Conservation (phyloP, 2,113 vertebrate species). For the Macaca fascicularis region T2T-MFA8v1.1 NC_088394.1:5685501-5686000, state of each 20-base stretch:
- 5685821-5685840: conserved; percentile 92
- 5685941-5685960: conserved; percentile 34
- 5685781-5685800: conserved; percentile 87
- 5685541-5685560: not conserved
- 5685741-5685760: conserved; percentile 88
- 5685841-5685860: conserved; percentile 41
- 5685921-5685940: conserved; percentile 59
- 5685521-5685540: not conserved
- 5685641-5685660: too few species aligned
- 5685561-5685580: not conserved
- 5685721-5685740: conserved; percentile 87
- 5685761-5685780: conserved; percentile 90
- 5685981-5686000: conserved; percentile 65
- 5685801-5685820: conserved; percentile 97
- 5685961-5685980: not conserved
- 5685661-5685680: not conserved
- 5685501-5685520: fast-evolving
- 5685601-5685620: not conserved
- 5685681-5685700: not conserved
- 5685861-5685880: conserved; percentile 62
- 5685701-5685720: conserved; percentile 92
- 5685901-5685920: conserved; percentile 23
- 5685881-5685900: conserved; percentile 52
- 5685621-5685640: not conserved
- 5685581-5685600: not conserved